These are phyloP conservation scores for Zosterops pallidus DNA, from an alignment of 2,113 vertebrate species.

Conservation along the genomic window DNA sequence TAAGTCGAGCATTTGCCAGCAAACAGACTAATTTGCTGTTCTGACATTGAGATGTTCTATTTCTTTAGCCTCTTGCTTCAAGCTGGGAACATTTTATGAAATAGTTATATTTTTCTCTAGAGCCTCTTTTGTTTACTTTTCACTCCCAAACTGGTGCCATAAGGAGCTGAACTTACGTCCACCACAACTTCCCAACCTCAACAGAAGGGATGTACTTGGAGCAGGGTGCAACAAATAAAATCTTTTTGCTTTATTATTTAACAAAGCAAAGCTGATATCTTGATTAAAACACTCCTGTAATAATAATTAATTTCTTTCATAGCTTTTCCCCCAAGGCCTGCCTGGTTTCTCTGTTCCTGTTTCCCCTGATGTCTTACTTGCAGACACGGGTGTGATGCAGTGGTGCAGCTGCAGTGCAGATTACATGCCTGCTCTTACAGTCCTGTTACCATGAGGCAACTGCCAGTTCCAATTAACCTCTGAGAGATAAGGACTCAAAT, in stretches of 20 bases:
- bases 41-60: background rate
- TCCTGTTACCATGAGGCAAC: background rate
- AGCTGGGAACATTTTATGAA: slow-evolving; percentile 9
- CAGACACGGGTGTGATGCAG: rapidly evolving
- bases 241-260: background rate
- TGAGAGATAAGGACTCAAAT: background rate
- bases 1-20: background rate
- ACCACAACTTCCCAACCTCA: background rate
- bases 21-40: background rate
- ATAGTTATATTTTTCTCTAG: background rate
- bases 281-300: background rate
- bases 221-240: background rate
- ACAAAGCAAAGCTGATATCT: background rate
- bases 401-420: background rate
- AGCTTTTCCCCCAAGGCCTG: background rate
- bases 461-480: slow-evolving; percentile 1
- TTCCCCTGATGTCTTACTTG: rapidly evolving
- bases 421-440: background rate
- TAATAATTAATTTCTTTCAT: background rate
- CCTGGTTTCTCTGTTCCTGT: background rate
- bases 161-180: background rate
- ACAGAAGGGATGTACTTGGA: background rate
- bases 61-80: slow-evolving; percentile 10
- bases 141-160: slow-evolving; percentile 8
- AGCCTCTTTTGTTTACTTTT: slow-evolving; percentile 35